Conservation (phyloP, 2,888 invertebrate species). For the Therioaphis trifolii region DNA sequence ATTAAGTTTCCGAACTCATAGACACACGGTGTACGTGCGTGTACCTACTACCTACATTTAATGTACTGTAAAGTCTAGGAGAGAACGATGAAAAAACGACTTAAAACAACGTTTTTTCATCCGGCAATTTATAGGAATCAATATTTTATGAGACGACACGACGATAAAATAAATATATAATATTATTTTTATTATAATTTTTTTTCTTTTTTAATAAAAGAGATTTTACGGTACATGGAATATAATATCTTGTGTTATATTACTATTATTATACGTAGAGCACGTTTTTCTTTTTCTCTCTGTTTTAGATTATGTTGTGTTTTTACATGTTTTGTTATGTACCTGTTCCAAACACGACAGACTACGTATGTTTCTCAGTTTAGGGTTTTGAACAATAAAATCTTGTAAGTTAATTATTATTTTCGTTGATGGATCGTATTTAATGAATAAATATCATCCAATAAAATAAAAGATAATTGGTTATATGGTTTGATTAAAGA, state of each 20-base stretch:
- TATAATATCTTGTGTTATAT: too few relatives aligned
- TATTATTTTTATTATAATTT: too few relatives aligned
- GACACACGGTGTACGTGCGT: too few relatives aligned
- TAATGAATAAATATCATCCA: too few relatives aligned
- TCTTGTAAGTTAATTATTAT: too few relatives aligned
- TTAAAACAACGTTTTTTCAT: background rate
- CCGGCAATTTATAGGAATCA: background rate
- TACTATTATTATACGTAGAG: conserved; percentile 8
- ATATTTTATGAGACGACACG: background rate
- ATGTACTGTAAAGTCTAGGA: conserved; percentile 25
- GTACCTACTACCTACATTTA: too few relatives aligned
- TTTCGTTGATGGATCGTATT: too few relatives aligned
- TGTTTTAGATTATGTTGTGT: background rate
- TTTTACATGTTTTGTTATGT: background rate
- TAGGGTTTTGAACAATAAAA: too few relatives aligned
- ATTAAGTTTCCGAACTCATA: too few relatives aligned
- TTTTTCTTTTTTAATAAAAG: background rate
- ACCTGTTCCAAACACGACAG: background rate
- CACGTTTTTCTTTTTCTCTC: conserved; percentile 17
- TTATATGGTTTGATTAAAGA: too few relatives aligned
- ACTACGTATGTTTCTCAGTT: background rate
- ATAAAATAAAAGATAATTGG: too few relatives aligned
- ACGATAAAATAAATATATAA: background rate
- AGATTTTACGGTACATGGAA: conserved; percentile 46
- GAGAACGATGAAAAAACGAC: background rate